Evolutionary conservation across 2,797 vertebrate genomes (phyloP), one percentile per base, ranked within the genome.

Genomic region (Characodon lateralis): DNA sequence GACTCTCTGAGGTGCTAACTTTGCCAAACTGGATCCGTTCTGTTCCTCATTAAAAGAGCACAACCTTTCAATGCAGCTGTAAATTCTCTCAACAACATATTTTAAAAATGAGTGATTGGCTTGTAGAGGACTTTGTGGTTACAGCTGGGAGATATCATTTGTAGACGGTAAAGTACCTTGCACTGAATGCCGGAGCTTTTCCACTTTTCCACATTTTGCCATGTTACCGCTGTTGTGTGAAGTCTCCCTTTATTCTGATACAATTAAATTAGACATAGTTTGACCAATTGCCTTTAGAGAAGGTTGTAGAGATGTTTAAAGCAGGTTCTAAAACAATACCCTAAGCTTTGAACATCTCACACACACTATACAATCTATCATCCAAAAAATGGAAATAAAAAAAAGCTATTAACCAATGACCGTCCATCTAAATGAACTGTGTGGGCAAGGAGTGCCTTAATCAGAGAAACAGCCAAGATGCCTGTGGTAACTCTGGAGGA

Each of bases 21-120:
- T 59, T 59, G 77, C 89, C 85, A 89, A 85, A 90, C 88, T 76
- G 74, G 80, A 77, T 81, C 86, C 88, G 88, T 91, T 90, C 87
- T 58, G 41, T 78, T 79, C 89, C 79, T 79, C 78, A 79, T 56
- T 71, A 80, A 79, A 76, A 80, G 58, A 78, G 73, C 8, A 0
- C 41, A 68, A 26, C 63, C 51, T 90, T 90, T 89, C 74, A 91
- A 7, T 84, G 81, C 74, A 18, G 78, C 86, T 71, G 61, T 91
- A 91, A 90, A 88, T 90, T 77, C n/a, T 79, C 71, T 86, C 53
- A 87, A 75, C 74, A 63, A 12, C 16, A 77, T 74, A 76, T 78
- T 78, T 88, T 39, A 75, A 28, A 70, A 80, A 85, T 80, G 50
- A 85, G 74, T 66, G 58, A 84, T 68, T 51, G 31, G 61, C 28